phyloP scores from a whole-genome alignment of 2,888 invertebrate species.

The Stenchaetothrips biformis region DNA sequence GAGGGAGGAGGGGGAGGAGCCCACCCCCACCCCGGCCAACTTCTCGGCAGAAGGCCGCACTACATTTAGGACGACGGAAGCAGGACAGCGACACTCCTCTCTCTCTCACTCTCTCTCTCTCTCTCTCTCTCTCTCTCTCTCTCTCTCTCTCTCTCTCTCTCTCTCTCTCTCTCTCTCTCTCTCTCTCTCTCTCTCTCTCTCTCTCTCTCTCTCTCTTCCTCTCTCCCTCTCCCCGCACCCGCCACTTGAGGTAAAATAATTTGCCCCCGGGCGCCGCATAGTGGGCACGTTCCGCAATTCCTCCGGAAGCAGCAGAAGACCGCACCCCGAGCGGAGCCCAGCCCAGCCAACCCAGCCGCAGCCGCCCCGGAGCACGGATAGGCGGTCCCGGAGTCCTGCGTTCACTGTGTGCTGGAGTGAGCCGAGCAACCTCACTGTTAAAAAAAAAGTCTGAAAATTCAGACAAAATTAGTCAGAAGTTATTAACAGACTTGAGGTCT shows the following conservation, averaged over 20 bases:
- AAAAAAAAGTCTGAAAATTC: too few species aligned
- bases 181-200: background rate
- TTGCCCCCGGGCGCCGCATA: background rate
- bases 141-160: background rate
- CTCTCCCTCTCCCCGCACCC: background rate
- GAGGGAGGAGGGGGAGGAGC: too few species aligned
- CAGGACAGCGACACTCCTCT: background rate
- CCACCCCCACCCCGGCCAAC: too few species aligned
- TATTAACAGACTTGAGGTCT: too few species aligned
- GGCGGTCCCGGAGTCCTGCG: background rate
- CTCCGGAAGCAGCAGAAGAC: conserved; percentile 18
- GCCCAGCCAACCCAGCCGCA: too few species aligned
- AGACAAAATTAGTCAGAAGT: too few species aligned
- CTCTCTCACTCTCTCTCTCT: background rate
- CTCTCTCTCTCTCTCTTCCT: background rate
- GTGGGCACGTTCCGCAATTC: background rate
- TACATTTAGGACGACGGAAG: too few species aligned
- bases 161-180: background rate
- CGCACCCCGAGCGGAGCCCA: background rate
- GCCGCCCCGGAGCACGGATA: background rate
- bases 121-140: background rate
- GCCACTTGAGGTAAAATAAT: conserved; percentile 7
- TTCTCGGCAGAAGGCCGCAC: too few species aligned
- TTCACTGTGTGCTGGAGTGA: too few species aligned
- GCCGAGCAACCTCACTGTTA: too few species aligned